phyloP scores from a whole-genome alignment of 2,888 invertebrate genomes.

The Amblyteles armatorius region DNA sequence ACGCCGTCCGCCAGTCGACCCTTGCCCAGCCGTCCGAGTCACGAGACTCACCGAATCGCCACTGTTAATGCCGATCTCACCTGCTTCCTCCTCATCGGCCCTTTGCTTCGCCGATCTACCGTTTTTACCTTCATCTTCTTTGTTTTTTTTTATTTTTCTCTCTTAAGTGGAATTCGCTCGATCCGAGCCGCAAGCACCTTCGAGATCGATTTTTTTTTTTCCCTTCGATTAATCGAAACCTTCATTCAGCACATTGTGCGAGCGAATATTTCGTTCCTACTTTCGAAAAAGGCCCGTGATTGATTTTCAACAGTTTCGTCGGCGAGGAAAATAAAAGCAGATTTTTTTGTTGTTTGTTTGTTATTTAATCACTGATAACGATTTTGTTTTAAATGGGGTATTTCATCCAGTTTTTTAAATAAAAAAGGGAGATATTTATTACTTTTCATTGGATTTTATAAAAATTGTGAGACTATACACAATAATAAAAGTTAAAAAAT shows the following conservation, averaged over 20 bases:
- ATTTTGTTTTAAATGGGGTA: no score
- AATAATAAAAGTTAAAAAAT: no score
- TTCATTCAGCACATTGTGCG: not conserved
- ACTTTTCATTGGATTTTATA: no score
- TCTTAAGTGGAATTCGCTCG: conserved; percentile 7
- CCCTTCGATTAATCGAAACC: not conserved
- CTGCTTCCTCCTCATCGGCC: conserved; percentile 20
- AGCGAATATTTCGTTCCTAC: not conserved
- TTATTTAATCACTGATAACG: no score
- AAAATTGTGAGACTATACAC: no score
- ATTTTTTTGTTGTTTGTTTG: no score
- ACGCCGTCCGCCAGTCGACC: not conserved
- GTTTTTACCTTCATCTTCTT: conserved; percentile 17
- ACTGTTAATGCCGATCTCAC: conserved; percentile 34
- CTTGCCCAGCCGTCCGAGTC: conserved; percentile 45
- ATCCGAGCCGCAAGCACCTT: not conserved
- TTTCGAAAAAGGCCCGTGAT: no score
- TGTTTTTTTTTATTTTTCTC: conserved; percentile 1
- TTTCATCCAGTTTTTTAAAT: no score
- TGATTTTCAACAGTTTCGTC: no score
- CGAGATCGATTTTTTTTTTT: not conserved
- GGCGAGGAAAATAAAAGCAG: no score
- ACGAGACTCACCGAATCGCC: conserved; percentile 70
- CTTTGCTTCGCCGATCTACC: not conserved
- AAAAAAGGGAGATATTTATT: no score